phyloP scores from a whole-genome alignment of 30 jellyfish, hydroid and myxozoan genomes.

The Sanderia malayensis region DNA sequence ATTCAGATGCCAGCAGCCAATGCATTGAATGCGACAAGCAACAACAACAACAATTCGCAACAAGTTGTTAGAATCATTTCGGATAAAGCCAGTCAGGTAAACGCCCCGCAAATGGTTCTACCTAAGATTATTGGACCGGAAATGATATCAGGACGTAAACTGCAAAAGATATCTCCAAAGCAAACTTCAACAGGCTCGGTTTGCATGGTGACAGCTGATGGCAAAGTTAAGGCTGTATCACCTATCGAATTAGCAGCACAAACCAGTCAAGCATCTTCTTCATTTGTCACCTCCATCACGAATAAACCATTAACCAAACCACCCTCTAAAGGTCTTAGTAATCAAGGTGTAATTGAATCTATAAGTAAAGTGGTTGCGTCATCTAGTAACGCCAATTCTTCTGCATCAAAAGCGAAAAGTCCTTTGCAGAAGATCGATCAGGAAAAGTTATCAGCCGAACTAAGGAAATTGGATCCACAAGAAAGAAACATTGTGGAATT shows the following conservation, averaged over 20 bases:
- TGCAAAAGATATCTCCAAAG: slow-evolving; percentile 4
- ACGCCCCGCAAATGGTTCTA: background rate
- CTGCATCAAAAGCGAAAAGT: background rate
- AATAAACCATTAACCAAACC: background rate
- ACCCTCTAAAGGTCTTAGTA: background rate
- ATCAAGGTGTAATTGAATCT: background rate
- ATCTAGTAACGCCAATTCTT: background rate
- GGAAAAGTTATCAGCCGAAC: slow-evolving; percentile 39
- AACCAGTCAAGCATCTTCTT: background rate
- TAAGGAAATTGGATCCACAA: slow-evolving; percentile 53
- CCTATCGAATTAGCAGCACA: slow-evolving; percentile 28
- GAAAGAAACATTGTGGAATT: slow-evolving; percentile 46
- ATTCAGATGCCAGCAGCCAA: background rate
- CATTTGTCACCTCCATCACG: background rate
- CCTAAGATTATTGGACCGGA: background rate
- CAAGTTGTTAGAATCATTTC: background rate
- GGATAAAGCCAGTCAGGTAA: background rate
- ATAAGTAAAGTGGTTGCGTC: background rate
- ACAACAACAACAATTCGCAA: background rate
- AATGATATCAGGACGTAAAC: background rate
- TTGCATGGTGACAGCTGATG: slow-evolving; percentile 54
- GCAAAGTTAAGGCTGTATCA: slow-evolving; percentile 52
- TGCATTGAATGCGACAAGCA: background rate
- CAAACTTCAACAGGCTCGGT: slow-evolving; percentile 22
- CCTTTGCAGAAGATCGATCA: slow-evolving; percentile 8